Evolutionary conservation across 2,113 vertebrate species (phyloP).

Genomic region (Dicerorhinus sumatrensis): DNA sequence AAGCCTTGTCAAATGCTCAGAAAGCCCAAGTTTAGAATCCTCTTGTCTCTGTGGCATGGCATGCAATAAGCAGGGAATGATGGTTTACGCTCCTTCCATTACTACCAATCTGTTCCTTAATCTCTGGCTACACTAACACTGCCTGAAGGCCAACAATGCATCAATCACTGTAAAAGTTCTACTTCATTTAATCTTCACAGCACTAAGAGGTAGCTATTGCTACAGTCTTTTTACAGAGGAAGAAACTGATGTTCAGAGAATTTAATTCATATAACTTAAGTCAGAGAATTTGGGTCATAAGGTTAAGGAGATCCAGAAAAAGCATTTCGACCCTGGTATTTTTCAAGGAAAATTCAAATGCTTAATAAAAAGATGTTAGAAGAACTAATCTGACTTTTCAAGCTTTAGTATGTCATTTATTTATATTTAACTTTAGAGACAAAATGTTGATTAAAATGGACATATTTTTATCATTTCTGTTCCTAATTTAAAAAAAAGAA

Average conservation of each 20-base stretch:
- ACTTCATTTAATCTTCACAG: neutral
- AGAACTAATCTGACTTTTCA: conserved; percentile 28
- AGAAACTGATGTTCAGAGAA: neutral
- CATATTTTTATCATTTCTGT: neutral
- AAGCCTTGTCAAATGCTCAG: neutral
- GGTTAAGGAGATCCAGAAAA: conserved; percentile 19
- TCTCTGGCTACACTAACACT: neutral
- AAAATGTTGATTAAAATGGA: conserved; percentile 35
- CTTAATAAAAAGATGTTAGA: conserved; percentile 10
- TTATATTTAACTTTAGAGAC: neutral
- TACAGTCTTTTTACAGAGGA: neutral
- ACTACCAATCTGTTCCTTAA: neutral
- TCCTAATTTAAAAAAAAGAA: neutral
- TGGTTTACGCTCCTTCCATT: neutral
- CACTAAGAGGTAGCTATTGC: neutral
- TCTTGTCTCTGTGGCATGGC: neutral
- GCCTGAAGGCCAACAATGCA: neutral
- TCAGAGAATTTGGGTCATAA: neutral
- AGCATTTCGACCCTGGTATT: neutral
- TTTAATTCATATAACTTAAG: conserved; percentile 17
- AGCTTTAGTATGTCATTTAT: neutral
- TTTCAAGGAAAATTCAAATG: conserved; percentile 26
- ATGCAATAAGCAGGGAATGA: neutral
- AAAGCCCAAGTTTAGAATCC: neutral
- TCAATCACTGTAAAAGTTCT: neutral